These are phyloP conservation scores for Formica selysi DNA, from an alignment of 1,140 invertebrate species.

Conservation along the genomic window DNA sequence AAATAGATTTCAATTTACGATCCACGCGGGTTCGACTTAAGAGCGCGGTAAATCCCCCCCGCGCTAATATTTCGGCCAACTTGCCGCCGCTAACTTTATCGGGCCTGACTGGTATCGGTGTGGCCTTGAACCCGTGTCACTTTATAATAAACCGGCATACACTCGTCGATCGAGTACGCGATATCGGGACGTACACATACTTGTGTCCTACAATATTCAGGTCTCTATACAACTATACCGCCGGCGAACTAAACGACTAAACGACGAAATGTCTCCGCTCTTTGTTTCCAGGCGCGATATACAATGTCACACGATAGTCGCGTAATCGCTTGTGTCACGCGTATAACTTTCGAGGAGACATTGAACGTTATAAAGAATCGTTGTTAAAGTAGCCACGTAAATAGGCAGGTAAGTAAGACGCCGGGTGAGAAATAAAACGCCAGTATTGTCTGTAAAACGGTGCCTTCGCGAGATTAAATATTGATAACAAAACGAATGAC, in stretches of 20 bases:
- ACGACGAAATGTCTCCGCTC: constrained; percentile 1
- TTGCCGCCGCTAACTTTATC: constrained; percentile 35
- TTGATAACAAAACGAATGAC: not conserved
- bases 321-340: not conserved
- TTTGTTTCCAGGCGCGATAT: constrained; percentile 8
- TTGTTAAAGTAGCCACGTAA: not conserved
- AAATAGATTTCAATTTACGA: constrained; percentile 59
- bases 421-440: not conserved
- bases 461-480: constrained; percentile 23
- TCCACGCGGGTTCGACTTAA: constrained; percentile 30
- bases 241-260: not conserved
- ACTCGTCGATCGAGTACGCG: not conserved
- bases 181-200: not conserved
- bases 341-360: constrained; percentile 1
- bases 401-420: not conserved
- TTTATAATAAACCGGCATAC: constrained; percentile 16
- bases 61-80: constrained; percentile 16
- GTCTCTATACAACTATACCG: not conserved
- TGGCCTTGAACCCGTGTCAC: constrained; percentile 43
- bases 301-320: not conserved
- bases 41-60: constrained; percentile 49
- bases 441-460: not conserved
- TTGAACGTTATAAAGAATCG: not conserved
- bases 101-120: constrained; percentile 40
- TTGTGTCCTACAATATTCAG: constrained; percentile 29